These are phyloP conservation scores for Stenopsyche tienmushanensis DNA, from an alignment of 1,140 invertebrate genomes.

Conservation along the genomic window DNA sequence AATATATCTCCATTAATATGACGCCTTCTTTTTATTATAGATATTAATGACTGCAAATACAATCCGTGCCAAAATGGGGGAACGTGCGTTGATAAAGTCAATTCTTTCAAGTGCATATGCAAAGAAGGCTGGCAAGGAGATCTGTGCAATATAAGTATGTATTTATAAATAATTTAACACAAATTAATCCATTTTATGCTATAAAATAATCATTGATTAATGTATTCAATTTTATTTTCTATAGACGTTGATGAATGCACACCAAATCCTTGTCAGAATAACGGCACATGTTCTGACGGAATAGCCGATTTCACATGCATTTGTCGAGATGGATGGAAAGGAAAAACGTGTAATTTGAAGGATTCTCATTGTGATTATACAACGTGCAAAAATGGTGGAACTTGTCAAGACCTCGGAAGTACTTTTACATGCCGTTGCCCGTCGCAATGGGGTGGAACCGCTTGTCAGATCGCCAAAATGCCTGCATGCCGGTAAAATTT, in stretches of 20 bases:
- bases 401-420: slow-evolving; percentile 66
- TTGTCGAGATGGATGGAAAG: slow-evolving; percentile 78
- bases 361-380: slow-evolving; percentile 65
- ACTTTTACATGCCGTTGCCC: slow-evolving; percentile 66
- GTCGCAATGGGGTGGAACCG: slow-evolving; percentile 65
- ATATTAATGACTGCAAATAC: slow-evolving; percentile 71
- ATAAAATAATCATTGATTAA: slow-evolving; percentile 16
- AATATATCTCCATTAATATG: neutral
- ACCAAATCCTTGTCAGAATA: slow-evolving; percentile 72
- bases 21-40: slow-evolving; percentile 46
- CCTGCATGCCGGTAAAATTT: slow-evolving; percentile 64
- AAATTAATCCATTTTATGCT: neutral
- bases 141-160: slow-evolving; percentile 64
- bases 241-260: slow-evolving; percentile 81
- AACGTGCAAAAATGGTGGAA: slow-evolving; percentile 66
- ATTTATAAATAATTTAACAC: too few relatives aligned
- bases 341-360: slow-evolving; percentile 68
- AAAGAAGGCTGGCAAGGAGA: slow-evolving; percentile 66
- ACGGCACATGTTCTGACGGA: slow-evolving; percentile 73
- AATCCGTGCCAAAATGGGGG: slow-evolving; percentile 75
- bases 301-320: slow-evolving; percentile 73
- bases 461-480: slow-evolving; percentile 68
- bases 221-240: slow-evolving; percentile 39
- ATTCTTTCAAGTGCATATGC: slow-evolving; percentile 79
- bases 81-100: slow-evolving; percentile 72